Evolutionary conservation across 2,888 invertebrate species (phyloP).

Genomic region (Drosophila quasianomalipes): DNA sequence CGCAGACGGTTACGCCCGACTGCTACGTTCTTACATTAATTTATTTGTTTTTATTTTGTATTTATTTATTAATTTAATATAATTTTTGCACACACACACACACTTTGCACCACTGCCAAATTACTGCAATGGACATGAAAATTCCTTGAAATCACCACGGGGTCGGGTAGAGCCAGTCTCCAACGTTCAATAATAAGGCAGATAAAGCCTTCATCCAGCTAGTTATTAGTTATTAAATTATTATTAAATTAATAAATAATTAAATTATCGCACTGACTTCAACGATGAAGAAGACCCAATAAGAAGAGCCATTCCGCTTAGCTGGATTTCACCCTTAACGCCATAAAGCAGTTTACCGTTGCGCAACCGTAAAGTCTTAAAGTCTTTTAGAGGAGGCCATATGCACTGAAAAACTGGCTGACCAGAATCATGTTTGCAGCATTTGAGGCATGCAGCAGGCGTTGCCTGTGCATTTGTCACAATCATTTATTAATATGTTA

Average conservation of each 20-base stretch:
- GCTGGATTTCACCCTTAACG: neutral
- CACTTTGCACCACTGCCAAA: neutral
- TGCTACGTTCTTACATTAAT: no score
- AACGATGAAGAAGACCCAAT: neutral
- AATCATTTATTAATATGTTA: conserved; percentile 79
- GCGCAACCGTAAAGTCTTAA: neutral
- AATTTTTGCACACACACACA: neutral
- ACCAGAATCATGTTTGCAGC: conserved; percentile 47
- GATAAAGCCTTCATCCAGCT: neutral
- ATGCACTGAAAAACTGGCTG: conserved; percentile 20
- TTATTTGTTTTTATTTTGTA: neutral
- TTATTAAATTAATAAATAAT: no score
- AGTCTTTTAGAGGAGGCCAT: conserved; percentile 4
- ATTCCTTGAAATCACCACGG: neutral
- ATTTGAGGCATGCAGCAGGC: conserved; percentile 40
- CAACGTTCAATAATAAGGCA: neutral
- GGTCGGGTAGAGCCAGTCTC: neutral
- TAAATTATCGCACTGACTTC: no score
- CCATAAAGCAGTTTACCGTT: conserved; percentile 27
- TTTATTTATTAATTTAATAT: neutral
- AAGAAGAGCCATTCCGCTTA: neutral
- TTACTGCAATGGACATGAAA: neutral
- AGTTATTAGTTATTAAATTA: no score
- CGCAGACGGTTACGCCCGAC: no score
- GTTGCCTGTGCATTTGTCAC: conserved; percentile 67